phyloP scores from a whole-genome alignment of 2,888 invertebrate species.

The Tinea trinotella region DNA sequence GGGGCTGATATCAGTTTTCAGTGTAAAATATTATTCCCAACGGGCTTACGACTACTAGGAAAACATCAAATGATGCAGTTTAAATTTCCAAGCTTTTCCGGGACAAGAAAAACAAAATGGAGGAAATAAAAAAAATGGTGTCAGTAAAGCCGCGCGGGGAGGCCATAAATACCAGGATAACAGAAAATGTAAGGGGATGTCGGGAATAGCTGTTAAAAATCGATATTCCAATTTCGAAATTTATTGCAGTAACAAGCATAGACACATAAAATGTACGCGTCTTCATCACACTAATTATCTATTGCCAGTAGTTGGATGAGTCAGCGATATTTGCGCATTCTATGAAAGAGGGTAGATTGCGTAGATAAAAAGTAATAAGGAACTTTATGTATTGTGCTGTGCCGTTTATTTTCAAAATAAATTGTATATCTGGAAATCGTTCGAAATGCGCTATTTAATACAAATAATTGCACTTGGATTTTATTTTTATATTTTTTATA shows the following conservation, averaged over 20 bases:
- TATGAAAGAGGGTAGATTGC: too few relatives aligned
- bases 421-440: too few relatives aligned
- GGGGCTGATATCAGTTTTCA: neutral
- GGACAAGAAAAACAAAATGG: neutral
- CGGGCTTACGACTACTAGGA: neutral
- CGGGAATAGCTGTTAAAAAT: neutral
- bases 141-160: neutral
- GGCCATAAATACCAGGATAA: slow-evolving; percentile 3
- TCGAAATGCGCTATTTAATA: too few relatives aligned
- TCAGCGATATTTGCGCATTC: too few relatives aligned
- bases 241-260: neutral
- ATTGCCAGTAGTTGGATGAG: too few relatives aligned
- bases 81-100: neutral
- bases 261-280: neutral
- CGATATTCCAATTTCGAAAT: neutral
- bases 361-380: too few relatives aligned
- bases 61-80: neutral
- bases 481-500: too few relatives aligned
- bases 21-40: neutral
- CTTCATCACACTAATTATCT: too few relatives aligned
- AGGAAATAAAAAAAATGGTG: too few relatives aligned
- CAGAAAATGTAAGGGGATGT: neutral
- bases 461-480: too few relatives aligned
- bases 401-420: too few relatives aligned
- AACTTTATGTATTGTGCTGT: too few relatives aligned